These are phyloP conservation scores for Brachyptera risi DNA, from an alignment of 2,888 invertebrate genomes.

Conservation along the genomic window DNA sequence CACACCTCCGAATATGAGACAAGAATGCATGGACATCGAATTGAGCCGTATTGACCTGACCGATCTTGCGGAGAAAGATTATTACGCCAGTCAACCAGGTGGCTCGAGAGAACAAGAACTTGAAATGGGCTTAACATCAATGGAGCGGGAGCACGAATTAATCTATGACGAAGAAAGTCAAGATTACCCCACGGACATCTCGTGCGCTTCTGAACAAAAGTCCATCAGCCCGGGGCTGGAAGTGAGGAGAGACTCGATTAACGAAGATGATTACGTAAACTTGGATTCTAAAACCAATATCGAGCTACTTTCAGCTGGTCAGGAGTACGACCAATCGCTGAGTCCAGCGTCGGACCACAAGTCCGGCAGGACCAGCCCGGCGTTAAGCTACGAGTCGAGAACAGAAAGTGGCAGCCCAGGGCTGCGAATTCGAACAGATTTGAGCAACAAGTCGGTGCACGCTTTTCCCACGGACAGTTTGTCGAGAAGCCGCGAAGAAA, in stretches of 20 bases:
- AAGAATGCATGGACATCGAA: neutral
- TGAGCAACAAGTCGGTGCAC: neutral
- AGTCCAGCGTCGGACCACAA: no score
- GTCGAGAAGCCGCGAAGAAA: neutral
- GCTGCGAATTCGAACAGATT: neutral
- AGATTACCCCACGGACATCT: neutral
- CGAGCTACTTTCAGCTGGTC: no score
- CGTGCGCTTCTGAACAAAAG: neutral
- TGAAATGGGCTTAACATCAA: no score
- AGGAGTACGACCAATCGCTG: no score
- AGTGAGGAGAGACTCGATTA: conserved; percentile 12
- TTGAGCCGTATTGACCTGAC: neutral
- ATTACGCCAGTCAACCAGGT: neutral
- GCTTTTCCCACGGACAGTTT: neutral
- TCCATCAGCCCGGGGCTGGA: neutral
- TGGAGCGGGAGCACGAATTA: no score
- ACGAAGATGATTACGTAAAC: no score
- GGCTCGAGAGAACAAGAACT: no score
- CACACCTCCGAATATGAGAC: no score
- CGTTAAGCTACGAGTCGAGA: neutral
- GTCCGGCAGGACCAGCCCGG: no score
- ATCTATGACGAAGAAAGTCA: no score
- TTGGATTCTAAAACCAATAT: no score
- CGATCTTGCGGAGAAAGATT: neutral
- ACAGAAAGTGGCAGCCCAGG: neutral